Base-by-base conservation (phyloP, 2,888 invertebrate species). In the Rhogogaster chlorosoma region DNA sequence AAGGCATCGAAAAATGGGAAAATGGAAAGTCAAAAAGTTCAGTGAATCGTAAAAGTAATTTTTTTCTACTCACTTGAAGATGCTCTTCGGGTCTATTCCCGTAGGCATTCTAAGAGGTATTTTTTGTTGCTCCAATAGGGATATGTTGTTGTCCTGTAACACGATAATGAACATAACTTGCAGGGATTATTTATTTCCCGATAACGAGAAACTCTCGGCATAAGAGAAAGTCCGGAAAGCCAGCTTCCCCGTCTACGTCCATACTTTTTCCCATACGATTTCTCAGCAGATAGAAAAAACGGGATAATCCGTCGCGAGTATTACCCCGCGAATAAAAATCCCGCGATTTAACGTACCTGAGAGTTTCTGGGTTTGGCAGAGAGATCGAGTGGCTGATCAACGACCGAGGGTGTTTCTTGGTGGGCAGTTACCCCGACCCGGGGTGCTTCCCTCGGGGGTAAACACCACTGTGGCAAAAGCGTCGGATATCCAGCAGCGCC, bases 331-430 rank as follows among this genome's bases (percentile, higher is more conserved):
- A 15, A 45, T 15, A 3, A 15, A 45, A 45, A 45, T 45, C 45
- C 3, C 70, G 85, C 38, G 2, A 18, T 6, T 36, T 2, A 64
- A 64, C 29, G 36, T 86, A 92, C 93, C 93, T 93, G 93, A 92
- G 92, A 92, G 88, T 90, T 93, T 92, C 96, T 91, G 95, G 96
- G 95, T 95, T 95, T 97, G 92, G 97, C 96, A 94, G 97, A 98
- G 92, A 98, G 96, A 95, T 98, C 98, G 91, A 98, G 95, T 29
- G 98, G 98, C 94, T 97, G 97, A 92, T 97, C 97, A 87, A 95
- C 94, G 91, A 90, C 90, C 88, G 91, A 89, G 86, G 91, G 90
- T 87, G 89, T 91, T 87, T 93, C 93, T 88, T 92, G 93, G 86
- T 92, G 92, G 82, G 91, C 87, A 84, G 91, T 93, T 42, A 61